phyloP scores from a whole-genome alignment of 1,140 invertebrate genomes.

The Zaprionus africanus region DNA sequence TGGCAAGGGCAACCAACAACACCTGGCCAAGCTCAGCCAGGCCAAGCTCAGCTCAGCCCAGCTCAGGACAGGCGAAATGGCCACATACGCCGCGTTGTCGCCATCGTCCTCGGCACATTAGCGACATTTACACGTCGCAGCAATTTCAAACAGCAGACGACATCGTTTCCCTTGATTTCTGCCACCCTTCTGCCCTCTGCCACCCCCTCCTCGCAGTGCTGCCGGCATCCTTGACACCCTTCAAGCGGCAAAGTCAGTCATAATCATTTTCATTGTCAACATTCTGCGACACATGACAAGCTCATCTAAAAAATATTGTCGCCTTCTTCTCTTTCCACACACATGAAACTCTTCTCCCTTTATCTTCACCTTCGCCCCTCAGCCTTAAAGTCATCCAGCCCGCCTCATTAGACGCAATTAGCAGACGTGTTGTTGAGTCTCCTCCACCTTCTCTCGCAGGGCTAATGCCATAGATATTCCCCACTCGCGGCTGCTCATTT shows the following conservation, averaged over 20 bases:
- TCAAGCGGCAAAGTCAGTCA: slow-evolving; percentile 59
- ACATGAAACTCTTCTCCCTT: slow-evolving; percentile 15
- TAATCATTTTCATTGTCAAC: slow-evolving; percentile 81
- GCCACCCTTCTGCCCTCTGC: neutral
- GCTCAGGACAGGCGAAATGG: slow-evolving; percentile 17
- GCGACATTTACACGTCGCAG: slow-evolving; percentile 82
- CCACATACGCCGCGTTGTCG: slow-evolving; percentile 11
- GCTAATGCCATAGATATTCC: slow-evolving; percentile 32
- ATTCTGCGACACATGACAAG: slow-evolving; percentile 77
- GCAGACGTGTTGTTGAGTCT: slow-evolving; percentile 28
- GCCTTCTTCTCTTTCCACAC: neutral
- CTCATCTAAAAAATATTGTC: slow-evolving; percentile 15
- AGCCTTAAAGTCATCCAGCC: slow-evolving; percentile 36
- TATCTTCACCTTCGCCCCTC: too few relatives aligned
- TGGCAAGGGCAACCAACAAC: slow-evolving; percentile 69
- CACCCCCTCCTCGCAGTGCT: neutral
- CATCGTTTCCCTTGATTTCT: slow-evolving; percentile 47
- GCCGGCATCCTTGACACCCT: slow-evolving; percentile 24
- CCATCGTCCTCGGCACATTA: slow-evolving; percentile 64
- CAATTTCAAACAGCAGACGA: slow-evolving; percentile 79
- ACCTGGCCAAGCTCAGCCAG: slow-evolving; percentile 63
- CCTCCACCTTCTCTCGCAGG: neutral
- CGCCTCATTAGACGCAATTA: slow-evolving; percentile 77
- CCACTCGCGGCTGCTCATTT: slow-evolving; percentile 54
- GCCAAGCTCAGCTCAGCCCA: slow-evolving; percentile 44